Base-by-base conservation (phyloP, 2,113 vertebrate species). In the Garra rufa region DNA sequence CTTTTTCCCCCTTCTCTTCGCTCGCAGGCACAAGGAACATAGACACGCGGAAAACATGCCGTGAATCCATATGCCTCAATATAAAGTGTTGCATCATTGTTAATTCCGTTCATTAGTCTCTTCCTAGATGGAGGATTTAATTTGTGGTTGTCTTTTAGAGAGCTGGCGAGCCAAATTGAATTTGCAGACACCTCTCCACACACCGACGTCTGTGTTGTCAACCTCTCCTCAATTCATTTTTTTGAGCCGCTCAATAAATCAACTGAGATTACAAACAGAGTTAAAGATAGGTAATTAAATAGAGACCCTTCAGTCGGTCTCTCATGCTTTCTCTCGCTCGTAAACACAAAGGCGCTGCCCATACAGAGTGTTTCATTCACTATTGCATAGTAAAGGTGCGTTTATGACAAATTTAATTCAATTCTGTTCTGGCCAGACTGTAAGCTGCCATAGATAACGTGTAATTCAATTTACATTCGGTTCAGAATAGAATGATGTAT, bases 91-190 rank as follows among this genome's bases (percentile, higher is more conserved):
- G 92, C 93, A 92, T 94, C 93, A 87, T 94, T 93, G 93, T 93
- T 95, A 95, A 95, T 95, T 95, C 93, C 87, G 89, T 94, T 94
- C 92, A 93, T 95, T 94, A 93, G 93, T 88, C 65, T 88, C 92
- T 93, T 92, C 92, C 93, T 90, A 88, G 89, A 88, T 76, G 90
- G 91, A 89, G 91, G 92, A 95, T 95, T 94, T 95, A 93, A 95
- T 95, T 95, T 94, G 93, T 88, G 92, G 88, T 89, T 91, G 91
- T 93, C 92, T 94, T 94, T 95, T 92, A 92, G 92, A 70, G 86
- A 90, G 88, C 83, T 76, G 84, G 75, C 82, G 85, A 86, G 28
- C 79, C 85, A 93, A 94, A 95, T 95, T 93, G 91, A 95, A 95
- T 95, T 94, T 92, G 88, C 90, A 81, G 91, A 86, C 90, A 74